phyloP scores from a whole-genome alignment of 2,888 invertebrate species.

The Creontiades dilutus region DNA sequence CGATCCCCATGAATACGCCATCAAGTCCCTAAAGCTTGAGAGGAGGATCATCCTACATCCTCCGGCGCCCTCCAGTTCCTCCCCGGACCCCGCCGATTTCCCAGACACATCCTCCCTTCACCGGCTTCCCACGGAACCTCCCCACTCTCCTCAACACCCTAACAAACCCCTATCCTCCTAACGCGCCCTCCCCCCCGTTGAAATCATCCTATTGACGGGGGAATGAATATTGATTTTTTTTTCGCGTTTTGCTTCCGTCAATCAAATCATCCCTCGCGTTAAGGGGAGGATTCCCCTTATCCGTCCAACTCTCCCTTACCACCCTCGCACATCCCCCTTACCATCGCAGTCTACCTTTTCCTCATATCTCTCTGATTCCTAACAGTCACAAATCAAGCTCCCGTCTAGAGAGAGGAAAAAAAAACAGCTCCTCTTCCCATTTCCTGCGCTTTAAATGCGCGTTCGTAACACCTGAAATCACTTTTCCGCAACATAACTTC shows the following conservation, averaged over 20 bases:
- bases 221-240: constrained; percentile 63
- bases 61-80: background rate
- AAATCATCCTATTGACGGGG: background rate
- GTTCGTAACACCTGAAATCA: too few species aligned
- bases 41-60: constrained; percentile 17
- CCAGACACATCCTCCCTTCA: constrained; percentile 7
- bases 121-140: background rate
- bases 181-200: background rate
- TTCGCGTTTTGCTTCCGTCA: constrained; percentile 60
- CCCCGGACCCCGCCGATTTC: background rate
- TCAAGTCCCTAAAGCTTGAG: constrained; percentile 47
- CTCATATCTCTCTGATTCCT: too few species aligned
- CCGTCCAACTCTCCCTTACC: too few species aligned
- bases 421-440: too few species aligned
- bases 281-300: background rate
- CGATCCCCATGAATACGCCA: constrained; percentile 48
- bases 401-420: too few species aligned
- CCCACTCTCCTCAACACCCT: background rate
- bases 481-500: too few species aligned
- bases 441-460: too few species aligned
- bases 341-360: too few species aligned
- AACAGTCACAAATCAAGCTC: too few species aligned
- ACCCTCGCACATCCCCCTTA: too few species aligned
- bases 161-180: too few species aligned
- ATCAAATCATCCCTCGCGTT: constrained; percentile 46